A percentile compares a stretch with the other conserved stretches of the same genome.
Conservation (phyloP, 37 sponge, comb jelly and placozoan genomes). For the Axinella damicornis region DNA sequence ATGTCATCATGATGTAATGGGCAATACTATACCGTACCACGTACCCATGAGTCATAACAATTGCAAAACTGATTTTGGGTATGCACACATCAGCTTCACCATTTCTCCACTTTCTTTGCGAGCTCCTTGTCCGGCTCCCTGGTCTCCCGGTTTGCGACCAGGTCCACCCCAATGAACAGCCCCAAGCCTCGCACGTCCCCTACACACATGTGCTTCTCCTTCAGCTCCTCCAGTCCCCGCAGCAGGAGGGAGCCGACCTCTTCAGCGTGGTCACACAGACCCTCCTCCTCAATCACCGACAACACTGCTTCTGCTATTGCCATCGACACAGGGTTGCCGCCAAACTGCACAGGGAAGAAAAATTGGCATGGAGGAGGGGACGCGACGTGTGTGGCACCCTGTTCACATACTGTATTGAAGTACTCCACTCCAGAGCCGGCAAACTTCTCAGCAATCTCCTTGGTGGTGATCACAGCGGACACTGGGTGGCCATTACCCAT, state of each 20-base stretch:
- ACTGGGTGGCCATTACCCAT: conserved; percentile 93
- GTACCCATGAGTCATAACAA: no score
- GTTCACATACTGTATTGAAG: conserved; percentile 84
- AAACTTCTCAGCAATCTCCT: conserved; percentile 70
- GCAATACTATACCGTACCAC: no score
- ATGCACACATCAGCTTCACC: neutral
- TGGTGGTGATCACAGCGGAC: conserved; percentile 83
- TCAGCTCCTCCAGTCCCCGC: conserved; percentile 36
- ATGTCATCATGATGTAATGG: no score
- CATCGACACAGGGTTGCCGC: conserved; percentile 91
- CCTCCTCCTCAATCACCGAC: conserved; percentile 69
- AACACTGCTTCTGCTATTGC: conserved; percentile 83
- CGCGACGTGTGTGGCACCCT: no score
- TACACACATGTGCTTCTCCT: conserved; percentile 58
- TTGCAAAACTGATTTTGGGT: no score
- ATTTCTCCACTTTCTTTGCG: conserved; percentile 36
- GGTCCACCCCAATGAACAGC: conserved; percentile 78
- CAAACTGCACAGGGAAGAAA: no score
- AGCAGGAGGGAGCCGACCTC: conserved; percentile 67
- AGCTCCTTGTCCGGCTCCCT: conserved; percentile 79
- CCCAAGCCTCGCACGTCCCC: conserved; percentile 90
- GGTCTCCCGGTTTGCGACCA: conserved; percentile 80
- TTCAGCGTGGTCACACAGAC: conserved; percentile 62
- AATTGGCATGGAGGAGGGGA: no score
- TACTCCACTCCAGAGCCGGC: conserved; percentile 52